Conservation (phyloP, 2,888 invertebrate species). For the Amblyjoppa fuscipennis region DNA sequence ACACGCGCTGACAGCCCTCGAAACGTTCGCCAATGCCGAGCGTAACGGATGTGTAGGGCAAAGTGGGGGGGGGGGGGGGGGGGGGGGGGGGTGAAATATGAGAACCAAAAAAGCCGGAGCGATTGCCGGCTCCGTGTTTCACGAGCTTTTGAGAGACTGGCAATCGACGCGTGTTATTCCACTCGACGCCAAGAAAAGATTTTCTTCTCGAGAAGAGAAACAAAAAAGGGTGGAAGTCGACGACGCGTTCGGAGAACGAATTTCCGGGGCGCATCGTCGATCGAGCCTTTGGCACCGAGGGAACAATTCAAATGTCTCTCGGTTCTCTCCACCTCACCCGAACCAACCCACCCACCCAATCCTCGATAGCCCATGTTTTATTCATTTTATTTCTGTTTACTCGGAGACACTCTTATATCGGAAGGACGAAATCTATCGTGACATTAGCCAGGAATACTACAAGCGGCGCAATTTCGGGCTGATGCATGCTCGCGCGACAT, state of each 20-base stretch:
- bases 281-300: slow-evolving; percentile 51
- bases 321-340: neutral
- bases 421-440: neutral
- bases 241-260: slow-evolving; percentile 50
- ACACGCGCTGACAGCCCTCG: slow-evolving; percentile 51
- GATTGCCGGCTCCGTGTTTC: slow-evolving; percentile 7
- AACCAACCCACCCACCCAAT: neutral
- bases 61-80: neutral
- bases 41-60: slow-evolving; percentile 54
- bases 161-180: slow-evolving; percentile 50
- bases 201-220: slow-evolving; percentile 13
- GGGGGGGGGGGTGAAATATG: too few species aligned
- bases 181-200: slow-evolving; percentile 20
- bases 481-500: neutral
- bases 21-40: slow-evolving; percentile 44
- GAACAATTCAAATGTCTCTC: slow-evolving; percentile 41
- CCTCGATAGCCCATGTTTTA: neutral
- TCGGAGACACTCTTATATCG: neutral
- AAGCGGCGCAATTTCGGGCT: neutral
- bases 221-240: neutral
- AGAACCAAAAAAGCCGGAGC: neutral
- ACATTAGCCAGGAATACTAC: slow-evolving; percentile 17
- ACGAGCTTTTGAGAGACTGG: slow-evolving; percentile 53
- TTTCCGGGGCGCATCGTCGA: slow-evolving; percentile 55
- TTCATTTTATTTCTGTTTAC: slow-evolving; percentile 31